Percentiles rank a stretch among this genome's conserved stretches.
These are phyloP conservation scores for Meriones unguiculatus DNA, from an alignment of 2,113 vertebrate genomes.

Conservation along the genomic window DNA sequence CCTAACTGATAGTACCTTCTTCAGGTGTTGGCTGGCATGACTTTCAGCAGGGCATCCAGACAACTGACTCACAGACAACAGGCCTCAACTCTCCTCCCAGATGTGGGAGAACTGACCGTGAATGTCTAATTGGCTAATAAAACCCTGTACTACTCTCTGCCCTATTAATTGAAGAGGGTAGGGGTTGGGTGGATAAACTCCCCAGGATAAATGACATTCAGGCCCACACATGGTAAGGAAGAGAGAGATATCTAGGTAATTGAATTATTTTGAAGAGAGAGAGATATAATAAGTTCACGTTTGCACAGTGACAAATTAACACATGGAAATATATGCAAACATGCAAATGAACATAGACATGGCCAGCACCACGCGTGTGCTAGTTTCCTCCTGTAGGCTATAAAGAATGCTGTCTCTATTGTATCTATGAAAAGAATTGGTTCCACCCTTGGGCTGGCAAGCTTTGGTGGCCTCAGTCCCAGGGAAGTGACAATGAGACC, in stretches of 20 bases:
- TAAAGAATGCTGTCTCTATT: background rate
- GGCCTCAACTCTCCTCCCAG: background rate
- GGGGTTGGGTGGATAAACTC: background rate
- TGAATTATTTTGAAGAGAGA: background rate
- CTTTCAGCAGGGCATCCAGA: background rate
- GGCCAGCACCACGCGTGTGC: background rate
- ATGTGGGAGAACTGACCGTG: background rate
- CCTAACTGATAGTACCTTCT: background rate
- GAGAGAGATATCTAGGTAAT: no score
- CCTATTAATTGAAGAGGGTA: background rate
- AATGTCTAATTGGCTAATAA: background rate
- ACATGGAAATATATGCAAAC: background rate
- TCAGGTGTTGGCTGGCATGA: background rate
- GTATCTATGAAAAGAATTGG: background rate
- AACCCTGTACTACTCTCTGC: background rate
- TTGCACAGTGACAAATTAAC: background rate
- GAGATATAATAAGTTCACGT: background rate
- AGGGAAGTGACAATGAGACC: background rate
- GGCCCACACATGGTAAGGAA: background rate
- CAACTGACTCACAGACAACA: background rate
- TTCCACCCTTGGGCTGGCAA: background rate
- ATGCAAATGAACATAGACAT: background rate
- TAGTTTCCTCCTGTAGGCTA: background rate
- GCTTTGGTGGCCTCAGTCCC: background rate
- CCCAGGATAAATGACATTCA: background rate